Evolutionary conservation across 2,797 vertebrate genomes (phyloP).

Genomic region (Cichlasoma orientale): DNA sequence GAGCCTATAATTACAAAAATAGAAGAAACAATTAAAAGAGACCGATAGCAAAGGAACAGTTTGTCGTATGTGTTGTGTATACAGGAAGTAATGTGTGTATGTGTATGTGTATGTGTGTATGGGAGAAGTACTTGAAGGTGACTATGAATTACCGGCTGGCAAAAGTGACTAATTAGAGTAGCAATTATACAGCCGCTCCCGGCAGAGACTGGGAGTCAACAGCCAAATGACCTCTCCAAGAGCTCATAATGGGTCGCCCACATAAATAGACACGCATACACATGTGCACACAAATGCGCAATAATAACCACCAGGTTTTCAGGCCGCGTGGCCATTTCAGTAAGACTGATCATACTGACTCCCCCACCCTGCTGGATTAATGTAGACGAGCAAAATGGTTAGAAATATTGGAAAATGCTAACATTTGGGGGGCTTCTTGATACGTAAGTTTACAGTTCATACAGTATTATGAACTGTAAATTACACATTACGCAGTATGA

Average conservation of each 20-base stretch:
- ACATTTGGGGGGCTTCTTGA: background rate
- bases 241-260: conserved; percentile 61
- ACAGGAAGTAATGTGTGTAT: background rate
- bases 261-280: conserved; percentile 8
- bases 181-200: conserved; percentile 74
- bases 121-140: conserved; percentile 72
- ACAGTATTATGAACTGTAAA: background rate
- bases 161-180: conserved; percentile 78
- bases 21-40: conserved; percentile 62
- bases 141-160: conserved; percentile 75
- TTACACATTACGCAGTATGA: background rate
- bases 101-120: conserved; percentile 65
- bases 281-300: background rate
- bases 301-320: conserved; percentile 28
- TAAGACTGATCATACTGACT: conserved; percentile 42
- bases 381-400: conserved; percentile 1
- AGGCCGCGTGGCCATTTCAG: conserved; percentile 24
- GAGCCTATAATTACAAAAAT: conserved; percentile 66
- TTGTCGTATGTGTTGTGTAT: conserved; percentile 18
- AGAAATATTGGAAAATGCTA: background rate
- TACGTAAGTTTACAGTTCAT: background rate
- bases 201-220: conserved; percentile 71
- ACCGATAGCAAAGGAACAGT: conserved; percentile 25
- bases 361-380: conserved; percentile 15
- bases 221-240: conserved; percentile 71